Percentiles rank a stretch among this genome's conserved stretches.
These are phyloP conservation scores for Canis aureus DNA, from an alignment of 2,113 vertebrate genomes.

Conservation along the genomic window DNA sequence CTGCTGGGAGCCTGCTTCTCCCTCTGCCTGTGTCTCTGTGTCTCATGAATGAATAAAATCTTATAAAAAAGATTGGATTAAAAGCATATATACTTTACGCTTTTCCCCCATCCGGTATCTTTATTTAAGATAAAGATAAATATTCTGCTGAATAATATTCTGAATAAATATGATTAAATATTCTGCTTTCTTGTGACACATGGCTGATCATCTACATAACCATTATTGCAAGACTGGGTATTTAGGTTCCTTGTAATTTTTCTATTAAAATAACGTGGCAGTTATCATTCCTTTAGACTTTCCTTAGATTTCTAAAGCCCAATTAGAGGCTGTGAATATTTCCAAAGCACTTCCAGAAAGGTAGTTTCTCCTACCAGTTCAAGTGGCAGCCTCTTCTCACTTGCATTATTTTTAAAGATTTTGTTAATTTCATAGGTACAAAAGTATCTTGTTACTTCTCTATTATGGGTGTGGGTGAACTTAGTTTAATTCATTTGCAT, in stretches of 20 bases:
- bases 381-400: neutral
- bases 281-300: neutral
- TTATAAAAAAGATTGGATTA: neutral
- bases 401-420: neutral
- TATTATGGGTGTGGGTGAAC: neutral
- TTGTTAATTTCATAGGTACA: neutral
- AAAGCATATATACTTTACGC: neutral
- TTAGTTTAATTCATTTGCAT: neutral
- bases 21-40: too few species aligned
- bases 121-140: neutral
- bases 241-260: neutral
- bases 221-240: neutral
- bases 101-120: neutral
- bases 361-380: too few species aligned
- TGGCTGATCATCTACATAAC: neutral
- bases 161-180: neutral
- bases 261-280: neutral
- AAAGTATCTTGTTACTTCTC: neutral
- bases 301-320: neutral
- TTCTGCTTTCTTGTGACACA: neutral
- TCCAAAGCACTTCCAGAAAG: slow-evolving; percentile 2
- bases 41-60: too few species aligned
- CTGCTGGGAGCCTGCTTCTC: too few species aligned
- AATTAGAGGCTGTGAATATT: neutral
- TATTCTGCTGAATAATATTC: neutral